These are phyloP conservation scores for Catharus ustulatus DNA, from an alignment of 2,797 vertebrate genomes.

Conservation along the genomic window DNA sequence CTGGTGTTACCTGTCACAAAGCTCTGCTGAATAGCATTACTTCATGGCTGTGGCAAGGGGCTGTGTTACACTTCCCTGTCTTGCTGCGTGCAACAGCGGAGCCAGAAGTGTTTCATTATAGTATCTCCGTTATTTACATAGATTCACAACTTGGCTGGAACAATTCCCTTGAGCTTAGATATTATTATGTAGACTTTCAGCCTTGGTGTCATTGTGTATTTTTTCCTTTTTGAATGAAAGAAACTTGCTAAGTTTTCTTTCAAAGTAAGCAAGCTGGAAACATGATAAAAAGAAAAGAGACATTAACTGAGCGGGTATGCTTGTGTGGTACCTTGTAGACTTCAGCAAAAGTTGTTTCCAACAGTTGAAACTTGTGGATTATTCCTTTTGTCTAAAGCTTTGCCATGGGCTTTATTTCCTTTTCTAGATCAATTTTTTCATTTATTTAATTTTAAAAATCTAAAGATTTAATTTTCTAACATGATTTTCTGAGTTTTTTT, in stretches of 20 bases:
- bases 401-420: not conserved
- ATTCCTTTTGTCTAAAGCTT: not conserved
- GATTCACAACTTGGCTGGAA: not conserved
- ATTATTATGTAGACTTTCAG: not conserved
- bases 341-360: not conserved
- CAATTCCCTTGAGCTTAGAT: not conserved
- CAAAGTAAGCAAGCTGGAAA: slow-evolving; percentile 20
- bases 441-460: not conserved
- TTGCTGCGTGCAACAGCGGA: not conserved
- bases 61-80: not conserved
- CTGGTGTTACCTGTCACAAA: not conserved
- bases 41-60: not conserved
- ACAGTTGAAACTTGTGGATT: not conserved
- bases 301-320: not conserved
- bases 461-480: not conserved
- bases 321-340: not conserved
- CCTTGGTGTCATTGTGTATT: not conserved
- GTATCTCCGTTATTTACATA: slow-evolving; percentile 3
- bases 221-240: slow-evolving; percentile 14
- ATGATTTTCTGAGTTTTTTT: not conserved
- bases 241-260: slow-evolving; percentile 27
- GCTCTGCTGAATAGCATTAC: not conserved
- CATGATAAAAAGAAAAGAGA: not conserved
- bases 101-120: slow-evolving; percentile 17
- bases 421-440: not conserved